Conservation (phyloP, 2,113 vertebrate species). For the Arothron firmamentum region DNA sequence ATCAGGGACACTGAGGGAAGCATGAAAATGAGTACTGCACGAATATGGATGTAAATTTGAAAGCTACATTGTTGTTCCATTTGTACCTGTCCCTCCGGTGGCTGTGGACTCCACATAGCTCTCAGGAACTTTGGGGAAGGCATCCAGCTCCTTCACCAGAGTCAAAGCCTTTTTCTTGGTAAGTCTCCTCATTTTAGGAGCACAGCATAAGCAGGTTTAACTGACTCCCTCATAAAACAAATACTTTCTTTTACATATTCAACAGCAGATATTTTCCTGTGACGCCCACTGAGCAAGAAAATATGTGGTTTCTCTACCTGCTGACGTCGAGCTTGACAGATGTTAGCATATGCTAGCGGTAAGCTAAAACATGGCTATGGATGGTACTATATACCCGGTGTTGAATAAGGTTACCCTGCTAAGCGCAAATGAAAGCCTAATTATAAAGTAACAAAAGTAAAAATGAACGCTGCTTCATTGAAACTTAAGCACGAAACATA, state of each 20-base stretch:
- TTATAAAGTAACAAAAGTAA: too few relatives aligned
- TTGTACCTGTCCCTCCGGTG: conserved; percentile 68
- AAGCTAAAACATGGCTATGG: not conserved
- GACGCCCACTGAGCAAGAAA: too few relatives aligned
- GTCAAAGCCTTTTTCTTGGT: conserved; percentile 92
- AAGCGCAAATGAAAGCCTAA: too few relatives aligned
- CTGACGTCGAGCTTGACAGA: conserved; percentile 22
- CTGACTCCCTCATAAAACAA: conserved; percentile 20
- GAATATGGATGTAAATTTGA: too few relatives aligned
- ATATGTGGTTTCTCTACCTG: not conserved
- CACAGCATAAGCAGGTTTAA: conserved; percentile 19
- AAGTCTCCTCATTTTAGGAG: conserved; percentile 88
- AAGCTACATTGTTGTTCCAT: not conserved
- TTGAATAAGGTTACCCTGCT: too few relatives aligned
- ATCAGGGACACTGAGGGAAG: conserved; percentile 85
- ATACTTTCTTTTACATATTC: not conserved
- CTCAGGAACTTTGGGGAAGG: conserved; percentile 95
- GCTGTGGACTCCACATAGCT: conserved; percentile 94
- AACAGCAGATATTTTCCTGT: too few relatives aligned
- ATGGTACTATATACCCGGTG: too few relatives aligned
- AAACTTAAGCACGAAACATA: too few relatives aligned
- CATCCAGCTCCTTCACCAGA: conserved; percentile 93
- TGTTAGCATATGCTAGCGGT: not conserved
- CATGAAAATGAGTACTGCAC: not conserved
- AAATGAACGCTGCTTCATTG: too few relatives aligned